A percentile compares a stretch with the other conserved stretches of the same genome.
Conservation (phyloP, 2,888 invertebrate genomes). For the Thyatira batis region DNA sequence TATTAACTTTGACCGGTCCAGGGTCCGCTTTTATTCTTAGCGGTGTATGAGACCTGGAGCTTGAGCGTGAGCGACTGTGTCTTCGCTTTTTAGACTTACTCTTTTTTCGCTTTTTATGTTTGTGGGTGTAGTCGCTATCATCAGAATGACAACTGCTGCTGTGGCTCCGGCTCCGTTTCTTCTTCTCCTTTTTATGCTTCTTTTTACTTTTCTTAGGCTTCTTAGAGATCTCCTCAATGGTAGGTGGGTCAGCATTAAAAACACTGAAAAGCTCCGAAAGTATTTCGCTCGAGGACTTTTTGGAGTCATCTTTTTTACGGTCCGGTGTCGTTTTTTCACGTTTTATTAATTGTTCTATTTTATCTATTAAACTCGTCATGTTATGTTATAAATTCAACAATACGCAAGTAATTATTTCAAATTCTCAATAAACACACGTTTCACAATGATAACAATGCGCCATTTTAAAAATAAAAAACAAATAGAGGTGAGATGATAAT, state of each 20-base stretch:
- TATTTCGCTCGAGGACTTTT: constrained; percentile 90
- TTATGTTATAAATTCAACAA: constrained; percentile 5
- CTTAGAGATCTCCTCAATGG: constrained; percentile 68
- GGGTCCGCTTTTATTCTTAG: constrained; percentile 45
- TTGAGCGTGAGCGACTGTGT: constrained; percentile 47
- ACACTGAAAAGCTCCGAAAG: constrained; percentile 91
- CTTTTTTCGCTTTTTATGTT: constrained; percentile 83
- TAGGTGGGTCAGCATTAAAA: constrained; percentile 88
- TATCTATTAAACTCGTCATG: constrained; percentile 70
- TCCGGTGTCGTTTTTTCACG: constrained; percentile 74
- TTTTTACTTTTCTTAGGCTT: constrained; percentile 82
- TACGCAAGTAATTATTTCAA: neutral
- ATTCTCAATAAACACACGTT: neutral
- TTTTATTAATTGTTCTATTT: constrained; percentile 73
- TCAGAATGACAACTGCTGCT: constrained; percentile 67
- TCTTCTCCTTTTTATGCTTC: constrained; percentile 84
- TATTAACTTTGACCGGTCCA: constrained; percentile 34
- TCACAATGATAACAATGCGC: neutral
- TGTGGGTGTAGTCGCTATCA: constrained; percentile 76
- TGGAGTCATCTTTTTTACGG: constrained; percentile 66
- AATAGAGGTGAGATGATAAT: no score
- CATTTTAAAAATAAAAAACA: no score
- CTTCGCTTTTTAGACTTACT: constrained; percentile 62
- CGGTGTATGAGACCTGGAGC: constrained; percentile 52
- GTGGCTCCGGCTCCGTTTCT: constrained; percentile 70